phyloP scores from a whole-genome alignment of 2,113 vertebrate genomes.

The Felis catus region F.catus_Fca126_mat1.0 CM031420.1:20036501-20037000 shows the following conservation, averaged over 20 bases:
- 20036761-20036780: not conserved
- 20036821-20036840: not conserved
- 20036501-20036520: not conserved
- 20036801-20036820: not conserved
- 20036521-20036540: not conserved
- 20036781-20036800: not conserved
- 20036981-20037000: not conserved
- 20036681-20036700: not conserved
- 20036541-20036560: not conserved
- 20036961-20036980: not conserved
- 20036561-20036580: rapidly evolving
- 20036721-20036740: not conserved
- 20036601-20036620: not conserved
- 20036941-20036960: not conserved
- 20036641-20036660: not conserved
- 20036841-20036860: rapidly evolving
- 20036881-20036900: not conserved
- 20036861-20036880: not conserved
- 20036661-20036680: no score
- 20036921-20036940: not conserved
- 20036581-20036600: not conserved
- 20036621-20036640: not conserved
- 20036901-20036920: rapidly evolving
- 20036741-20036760: not conserved
- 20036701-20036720: not conserved